Conservation (phyloP, 37 sponge, comb jelly and placozoan genomes). For the Mnemiopsis leidyi region DNA sequence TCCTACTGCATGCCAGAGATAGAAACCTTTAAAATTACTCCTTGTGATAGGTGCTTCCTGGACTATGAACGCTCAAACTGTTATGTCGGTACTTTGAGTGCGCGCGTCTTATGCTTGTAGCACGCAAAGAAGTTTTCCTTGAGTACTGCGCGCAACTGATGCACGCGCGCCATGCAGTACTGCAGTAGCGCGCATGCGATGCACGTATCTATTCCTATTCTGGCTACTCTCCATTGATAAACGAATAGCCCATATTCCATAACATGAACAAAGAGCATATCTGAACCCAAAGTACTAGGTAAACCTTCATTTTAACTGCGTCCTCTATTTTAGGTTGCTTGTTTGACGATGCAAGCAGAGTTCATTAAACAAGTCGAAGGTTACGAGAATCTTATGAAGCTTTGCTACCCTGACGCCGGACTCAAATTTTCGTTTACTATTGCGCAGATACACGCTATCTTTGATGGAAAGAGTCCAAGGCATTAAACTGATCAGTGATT, state of each 20-base stretch:
- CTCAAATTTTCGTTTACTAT: slow-evolving; percentile 26
- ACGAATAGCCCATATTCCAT: too few relatives aligned
- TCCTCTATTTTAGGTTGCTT: slow-evolving; percentile 9
- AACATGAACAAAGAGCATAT: too few relatives aligned
- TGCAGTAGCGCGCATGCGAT: too few relatives aligned
- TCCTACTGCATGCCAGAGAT: background rate
- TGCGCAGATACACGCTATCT: slow-evolving; percentile 60
- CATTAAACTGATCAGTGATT: background rate
- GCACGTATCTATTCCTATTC: too few relatives aligned
- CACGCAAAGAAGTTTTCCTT: too few relatives aligned
- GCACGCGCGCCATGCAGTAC: too few relatives aligned
- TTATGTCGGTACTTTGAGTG: too few relatives aligned
- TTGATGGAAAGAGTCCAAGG: slow-evolving; percentile 1
- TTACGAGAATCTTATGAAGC: slow-evolving; percentile 45
- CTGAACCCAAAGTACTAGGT: too few relatives aligned
- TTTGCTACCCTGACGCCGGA: slow-evolving; percentile 38
- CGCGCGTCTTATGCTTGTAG: background rate
- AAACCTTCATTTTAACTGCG: too few relatives aligned
- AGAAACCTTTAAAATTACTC: background rate
- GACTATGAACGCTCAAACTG: background rate
- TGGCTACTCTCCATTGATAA: too few relatives aligned
- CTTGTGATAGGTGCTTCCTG: background rate
- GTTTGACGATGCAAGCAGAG: slow-evolving; percentile 54
- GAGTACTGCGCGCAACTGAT: too few relatives aligned
- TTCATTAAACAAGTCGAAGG: slow-evolving; percentile 55